Conservation (phyloP, 2,113 vertebrate species). For the Gavialis gangeticus region DNA sequence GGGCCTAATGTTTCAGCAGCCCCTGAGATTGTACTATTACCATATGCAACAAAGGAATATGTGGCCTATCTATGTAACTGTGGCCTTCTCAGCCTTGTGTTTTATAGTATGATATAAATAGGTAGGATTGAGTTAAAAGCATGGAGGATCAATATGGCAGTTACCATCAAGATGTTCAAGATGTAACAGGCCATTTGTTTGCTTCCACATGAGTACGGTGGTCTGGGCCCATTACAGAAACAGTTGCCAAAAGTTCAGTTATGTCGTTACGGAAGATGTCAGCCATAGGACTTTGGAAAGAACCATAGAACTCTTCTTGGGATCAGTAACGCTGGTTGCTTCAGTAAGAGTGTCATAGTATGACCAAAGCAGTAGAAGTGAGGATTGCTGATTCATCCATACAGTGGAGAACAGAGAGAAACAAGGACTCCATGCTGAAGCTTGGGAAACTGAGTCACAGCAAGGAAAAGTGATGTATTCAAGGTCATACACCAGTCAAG, state of each 20-base stretch:
- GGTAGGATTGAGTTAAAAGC: neutral
- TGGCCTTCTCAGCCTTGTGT: neutral
- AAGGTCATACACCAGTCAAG: neutral
- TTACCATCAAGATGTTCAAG: neutral
- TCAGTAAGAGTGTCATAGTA: no score
- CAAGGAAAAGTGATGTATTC: neutral
- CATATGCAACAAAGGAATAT: neutral
- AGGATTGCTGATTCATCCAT: no score
- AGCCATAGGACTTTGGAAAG: neutral
- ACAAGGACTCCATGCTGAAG: neutral
- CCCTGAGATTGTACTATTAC: neutral
- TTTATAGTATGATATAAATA: neutral
- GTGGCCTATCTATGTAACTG: neutral
- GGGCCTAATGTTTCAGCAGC: neutral
- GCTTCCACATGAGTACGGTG: neutral
- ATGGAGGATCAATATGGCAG: neutral
- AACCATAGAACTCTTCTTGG: no score
- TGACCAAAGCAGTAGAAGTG: no score
- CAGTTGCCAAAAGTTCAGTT: neutral
- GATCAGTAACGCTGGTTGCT: no score
- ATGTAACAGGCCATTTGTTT: neutral
- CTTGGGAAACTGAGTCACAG: neutral
- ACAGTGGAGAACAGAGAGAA: no score
- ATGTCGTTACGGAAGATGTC: neutral
- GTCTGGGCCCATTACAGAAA: neutral